Evolutionary conservation across 2,888 invertebrate species (phyloP), one percentile per base, ranked within the genome.

Genomic region (Eumacrocentrus americanus): DNA sequence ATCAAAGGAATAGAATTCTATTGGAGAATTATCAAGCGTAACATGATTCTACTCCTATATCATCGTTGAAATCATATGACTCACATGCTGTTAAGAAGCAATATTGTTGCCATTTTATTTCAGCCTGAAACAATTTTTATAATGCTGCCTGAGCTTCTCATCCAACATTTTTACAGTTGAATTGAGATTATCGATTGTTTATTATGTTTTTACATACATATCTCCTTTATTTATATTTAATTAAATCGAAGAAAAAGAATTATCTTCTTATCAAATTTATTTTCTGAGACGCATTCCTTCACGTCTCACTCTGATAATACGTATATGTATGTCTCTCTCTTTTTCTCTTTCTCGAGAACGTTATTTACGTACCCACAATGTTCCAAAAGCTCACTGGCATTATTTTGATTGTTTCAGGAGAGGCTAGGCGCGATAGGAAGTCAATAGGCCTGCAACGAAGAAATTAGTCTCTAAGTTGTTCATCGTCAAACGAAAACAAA

Each of bases 321-420:
- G 9, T 29, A 29, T 6, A 29, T 29, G 9, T 29, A 29, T 44
- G 14, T 63, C 16, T 50, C 44, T 58, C 46, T 54, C 18, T 40
- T 34, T 16, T 46, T 44, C 18, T 42, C 23, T 52, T 40, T 52
- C 23, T 23, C 16, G 11, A 3, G 22, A 42, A 23, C n/a, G n/a
- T n/a, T n/a, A n/a, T n/a, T n/a, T n/a, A n/a, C n/a, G n/a, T n/a
- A n/a, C n/a, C n/a, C n/a, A n/a, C 55, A 58, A 62, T 56, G 42
- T 64, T 62, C 54, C 50, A 57, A 67, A 67, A 78, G 79, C 79
- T 79, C 79, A 79, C 76, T 72, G 73, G 79, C 79, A 79, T 79
- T 78, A 79, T 79, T 79, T 79, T 79, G 76, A 81, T 83, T 85
- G 85, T 85, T 85, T 85, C 85, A 85, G 85, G 84, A 84, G 82